These are phyloP conservation scores for Damaliscus lunatus DNA, from an alignment of 2,113 vertebrate species.

Conservation along the genomic window DNA sequence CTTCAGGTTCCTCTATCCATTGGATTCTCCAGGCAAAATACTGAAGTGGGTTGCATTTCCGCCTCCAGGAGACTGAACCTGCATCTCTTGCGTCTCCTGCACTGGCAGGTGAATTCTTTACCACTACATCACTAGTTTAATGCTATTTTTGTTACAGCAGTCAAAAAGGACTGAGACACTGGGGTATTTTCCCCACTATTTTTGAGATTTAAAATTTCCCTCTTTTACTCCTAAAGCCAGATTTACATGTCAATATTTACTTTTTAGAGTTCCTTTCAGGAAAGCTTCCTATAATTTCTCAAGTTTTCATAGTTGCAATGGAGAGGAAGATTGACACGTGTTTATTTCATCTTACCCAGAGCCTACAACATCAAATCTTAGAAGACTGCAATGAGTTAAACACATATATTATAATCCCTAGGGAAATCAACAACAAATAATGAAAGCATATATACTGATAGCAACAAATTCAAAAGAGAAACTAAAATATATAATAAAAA, in stretches of 20 bases:
- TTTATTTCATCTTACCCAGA: background rate
- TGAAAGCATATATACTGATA: background rate
- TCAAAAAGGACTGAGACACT: background rate
- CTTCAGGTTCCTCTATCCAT: background rate
- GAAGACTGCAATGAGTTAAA: background rate
- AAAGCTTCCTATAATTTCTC: background rate
- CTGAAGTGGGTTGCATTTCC: background rate
- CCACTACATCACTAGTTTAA: background rate
- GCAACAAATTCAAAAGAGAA: background rate
- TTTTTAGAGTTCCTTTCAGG: background rate
- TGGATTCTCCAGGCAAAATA: background rate
- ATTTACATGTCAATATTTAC: background rate
- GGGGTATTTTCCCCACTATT: background rate
- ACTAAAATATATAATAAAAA: background rate
- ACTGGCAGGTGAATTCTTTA: background rate
- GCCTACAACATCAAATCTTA: background rate
- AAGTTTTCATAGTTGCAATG: background rate
- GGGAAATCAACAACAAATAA: background rate
- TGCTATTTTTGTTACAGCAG: background rate
- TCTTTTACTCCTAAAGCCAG: background rate
- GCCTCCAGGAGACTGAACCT: background rate
- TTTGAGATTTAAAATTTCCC: background rate
- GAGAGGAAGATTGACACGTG: background rate
- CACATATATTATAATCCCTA: background rate
- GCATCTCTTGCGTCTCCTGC: background rate